Percentiles rank a stretch among this genome's conserved stretches.
phyloP scores from a whole-genome alignment of 2,888 invertebrate genomes.

The Latheticus oryzae region DNA sequence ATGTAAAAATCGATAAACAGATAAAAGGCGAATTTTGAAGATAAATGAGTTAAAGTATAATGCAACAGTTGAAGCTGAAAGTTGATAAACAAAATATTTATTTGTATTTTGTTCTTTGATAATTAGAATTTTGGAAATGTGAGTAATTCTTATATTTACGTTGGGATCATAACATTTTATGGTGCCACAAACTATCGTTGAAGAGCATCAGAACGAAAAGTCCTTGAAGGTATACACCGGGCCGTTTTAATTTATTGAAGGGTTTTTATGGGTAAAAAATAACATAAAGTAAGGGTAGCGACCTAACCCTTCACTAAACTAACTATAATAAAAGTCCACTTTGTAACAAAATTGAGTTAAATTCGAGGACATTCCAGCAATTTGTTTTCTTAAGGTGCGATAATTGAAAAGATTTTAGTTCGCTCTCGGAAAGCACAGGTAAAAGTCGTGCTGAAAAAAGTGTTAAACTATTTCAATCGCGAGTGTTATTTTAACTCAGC shows the following conservation, averaged over 20 bases:
- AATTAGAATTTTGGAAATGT: conserved; percentile 12
- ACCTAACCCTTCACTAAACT: conserved; percentile 56
- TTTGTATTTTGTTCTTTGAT: too few relatives aligned
- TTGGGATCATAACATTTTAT: conserved; percentile 9
- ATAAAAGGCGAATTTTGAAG: too few relatives aligned
- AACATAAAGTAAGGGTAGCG: conserved; percentile 48
- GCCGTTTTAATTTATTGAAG: conserved; percentile 50
- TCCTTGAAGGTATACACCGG: conserved; percentile 9
- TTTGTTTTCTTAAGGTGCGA: conserved; percentile 51
- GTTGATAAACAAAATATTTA: too few relatives aligned
- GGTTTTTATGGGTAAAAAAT: conserved; percentile 51
- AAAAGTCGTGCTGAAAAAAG: conserved; percentile 19
- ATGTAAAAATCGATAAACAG: too few relatives aligned
- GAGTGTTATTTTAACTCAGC: too few relatives aligned
- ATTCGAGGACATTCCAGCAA: conserved; percentile 55
- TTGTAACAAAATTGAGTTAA: conserved; percentile 50
- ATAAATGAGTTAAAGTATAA: too few relatives aligned
- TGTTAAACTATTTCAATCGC: conserved; percentile 6
- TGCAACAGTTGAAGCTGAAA: too few relatives aligned
- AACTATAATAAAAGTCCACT: conserved; percentile 52
- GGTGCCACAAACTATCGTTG: conserved; percentile 15
- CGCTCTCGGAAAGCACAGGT: conserved; percentile 22
- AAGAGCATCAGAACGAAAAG: not conserved
- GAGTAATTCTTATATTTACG: conserved; percentile 1
- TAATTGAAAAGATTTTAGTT: conserved; percentile 36